Conservation (phyloP, 23 tunicate species). For the Aplidium turbinatum region DNA sequence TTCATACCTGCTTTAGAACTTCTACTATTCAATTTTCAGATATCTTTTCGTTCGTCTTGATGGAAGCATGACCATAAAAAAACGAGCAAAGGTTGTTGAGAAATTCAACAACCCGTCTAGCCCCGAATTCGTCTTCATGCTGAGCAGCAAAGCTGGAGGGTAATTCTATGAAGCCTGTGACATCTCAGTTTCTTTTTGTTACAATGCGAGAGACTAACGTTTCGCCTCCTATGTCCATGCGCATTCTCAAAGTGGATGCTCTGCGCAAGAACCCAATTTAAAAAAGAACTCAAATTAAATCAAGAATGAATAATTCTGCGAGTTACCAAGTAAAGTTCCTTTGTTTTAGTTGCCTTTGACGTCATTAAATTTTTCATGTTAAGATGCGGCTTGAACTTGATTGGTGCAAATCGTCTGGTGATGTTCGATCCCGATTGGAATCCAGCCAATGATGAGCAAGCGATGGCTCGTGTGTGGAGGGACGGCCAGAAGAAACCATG, state of each 20-base stretch:
- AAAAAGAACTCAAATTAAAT: no score
- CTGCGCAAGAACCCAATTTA: no score
- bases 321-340: no score
- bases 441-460: constrained; percentile 99
- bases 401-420: constrained; percentile 95
- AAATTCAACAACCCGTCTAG: constrained; percentile 78
- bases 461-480: constrained; percentile 98
- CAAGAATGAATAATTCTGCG: no score
- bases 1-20: no score
- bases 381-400: constrained; percentile 97
- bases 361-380: no score
- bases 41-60: constrained; percentile 84
- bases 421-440: constrained; percentile 99
- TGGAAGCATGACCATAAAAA: constrained; percentile 94
- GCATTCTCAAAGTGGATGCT: no score
- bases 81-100: constrained; percentile 89
- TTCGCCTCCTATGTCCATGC: no score
- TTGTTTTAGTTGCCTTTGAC: neutral
- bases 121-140: constrained; percentile 86
- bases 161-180: constrained; percentile 6
- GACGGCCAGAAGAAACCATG: constrained; percentile 99
- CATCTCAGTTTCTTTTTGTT: neutral
- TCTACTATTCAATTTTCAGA: constrained; percentile 48
- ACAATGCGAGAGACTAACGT: no score
- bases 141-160: constrained; percentile 99